Evolutionary conservation across 2,888 invertebrate genomes (phyloP), one percentile per base, ranked within the genome.

Genomic region (Cerceris ruficornis): DNA sequence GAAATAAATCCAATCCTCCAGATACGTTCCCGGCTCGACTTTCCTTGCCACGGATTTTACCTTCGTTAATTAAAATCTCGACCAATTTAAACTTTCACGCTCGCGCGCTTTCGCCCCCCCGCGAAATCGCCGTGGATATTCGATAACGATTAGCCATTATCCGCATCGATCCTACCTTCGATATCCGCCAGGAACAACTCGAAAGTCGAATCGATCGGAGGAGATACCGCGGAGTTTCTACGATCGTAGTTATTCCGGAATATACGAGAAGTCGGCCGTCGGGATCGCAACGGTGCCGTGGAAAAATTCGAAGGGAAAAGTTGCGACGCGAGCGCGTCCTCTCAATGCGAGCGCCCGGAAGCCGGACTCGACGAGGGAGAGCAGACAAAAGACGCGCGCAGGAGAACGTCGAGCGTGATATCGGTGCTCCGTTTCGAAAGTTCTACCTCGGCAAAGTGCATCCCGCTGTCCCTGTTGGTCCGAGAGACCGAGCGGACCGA

Each of bases 331-430:
- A 50, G 28, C 84, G 86, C 87, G 87, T 88, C 87, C 87, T 84
- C 85, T 80, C 82, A 86, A 90, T 90, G 90, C 90, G 86, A 89
- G 89, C 90, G 90, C 88, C 88, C 82, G 78, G 81, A 68, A 83
- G 82, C 83, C 85, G 82, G 4, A 28, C 81, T 86, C 87, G 85
- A 85, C 52, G 69, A 60, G 62, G 28, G 58, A 17, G 58, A 58
- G 28, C 58, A 69, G 50, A 77, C 69, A 67, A 69, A 77, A 79
- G 69, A 61, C 50, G 65, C 68, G 52, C 13, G 61, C 41, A 54
- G 68, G 41, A 42, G 66, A 58, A 61, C 55, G 66, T 50, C 46
- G 17, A 62, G 62, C 42, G 49, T 50, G 62, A 62, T 50, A 50
- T 50, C 49, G 41, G 62, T 17, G 9, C 79, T 75, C 81, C 80